Base-by-base conservation (phyloP, 2,888 invertebrate species). In the Phorcus lineatus region DNA sequence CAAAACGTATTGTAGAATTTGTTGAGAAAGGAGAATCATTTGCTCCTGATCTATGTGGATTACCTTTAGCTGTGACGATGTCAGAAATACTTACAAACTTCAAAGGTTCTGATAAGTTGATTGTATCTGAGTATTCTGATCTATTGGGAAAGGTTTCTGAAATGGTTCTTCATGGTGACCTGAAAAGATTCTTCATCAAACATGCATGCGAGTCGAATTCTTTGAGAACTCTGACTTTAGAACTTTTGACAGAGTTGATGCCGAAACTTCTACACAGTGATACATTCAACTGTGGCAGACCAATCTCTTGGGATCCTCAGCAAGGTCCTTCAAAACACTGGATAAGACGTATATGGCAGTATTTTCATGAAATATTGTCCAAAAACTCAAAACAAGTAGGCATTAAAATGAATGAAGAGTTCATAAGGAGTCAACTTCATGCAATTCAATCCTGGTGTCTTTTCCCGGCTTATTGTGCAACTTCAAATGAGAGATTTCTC, bases 111-210 rank as follows among this genome's bases (percentile, higher is more conserved):
- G 36, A 74, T n/a, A 19, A 53, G 40, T 17, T 79, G 19, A 55
- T 79, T 36, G 79, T 79, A 19, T 54, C 79, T 28, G 17, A n/a
- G 9, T 79, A 74, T 22, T 31, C 74, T 22, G 74, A 74, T 36
- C 24, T 79, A 11, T 40, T 79, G 16, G n/a, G 11, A 54, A n/a
- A 22, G 13, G 22, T 31, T 53, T 22, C 75, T 2, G 75, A 53
- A 17, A 13, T 28, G 13, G 22, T 24, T n/a, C 22, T 75, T 75
- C 75, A 75, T 53, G 1, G 3, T 28, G 75, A 75, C 19, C 22
- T 75, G 9, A 13, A 16, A 22, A 17, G 54, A 4, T 24, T 53
- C n/a, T 75, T 31, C 31, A 16, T 54, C 11, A 9, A 75, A n/a
- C 31, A n/a, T 28, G 16, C 22, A 22, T 28, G 22, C 28, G 22